A percentile compares a stretch with the other conserved stretches of the same genome.
phyloP scores from a whole-genome alignment of 1,140 invertebrate genomes.

The Choristoneura fumiferana region DNA sequence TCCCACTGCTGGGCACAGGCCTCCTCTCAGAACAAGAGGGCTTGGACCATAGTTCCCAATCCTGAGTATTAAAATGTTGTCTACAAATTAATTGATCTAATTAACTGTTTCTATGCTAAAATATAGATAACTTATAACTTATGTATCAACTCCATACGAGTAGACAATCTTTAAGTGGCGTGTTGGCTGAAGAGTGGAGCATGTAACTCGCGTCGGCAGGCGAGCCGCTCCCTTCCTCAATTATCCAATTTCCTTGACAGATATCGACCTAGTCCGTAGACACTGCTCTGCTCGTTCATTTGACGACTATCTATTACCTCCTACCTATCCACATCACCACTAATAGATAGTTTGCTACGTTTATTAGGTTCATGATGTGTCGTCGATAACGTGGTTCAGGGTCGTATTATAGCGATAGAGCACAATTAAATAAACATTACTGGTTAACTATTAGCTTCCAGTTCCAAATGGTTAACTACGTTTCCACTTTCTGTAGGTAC shows the following conservation, averaged over 20 bases:
- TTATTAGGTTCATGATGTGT: not conserved
- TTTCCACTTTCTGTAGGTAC: too few relatives aligned
- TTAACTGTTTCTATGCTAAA: too few relatives aligned
- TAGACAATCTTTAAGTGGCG: not conserved
- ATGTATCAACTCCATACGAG: too few relatives aligned
- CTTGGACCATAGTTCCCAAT: too few relatives aligned
- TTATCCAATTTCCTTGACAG: slow-evolving; percentile 66
- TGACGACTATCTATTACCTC: slow-evolving; percentile 23
- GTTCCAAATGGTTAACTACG: too few relatives aligned
- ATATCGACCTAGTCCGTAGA: slow-evolving; percentile 40
- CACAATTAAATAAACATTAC: not conserved
- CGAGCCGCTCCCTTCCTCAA: slow-evolving; percentile 61
- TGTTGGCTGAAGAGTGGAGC: slow-evolving; percentile 15
- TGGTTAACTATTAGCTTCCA: too few relatives aligned
- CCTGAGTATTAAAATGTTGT: too few relatives aligned
- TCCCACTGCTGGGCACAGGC: too few relatives aligned
- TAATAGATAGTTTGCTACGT: not conserved
- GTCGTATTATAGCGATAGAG: not conserved
- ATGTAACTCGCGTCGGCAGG: slow-evolving; percentile 24
- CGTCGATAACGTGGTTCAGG: not conserved
- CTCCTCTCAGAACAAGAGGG: too few relatives aligned
- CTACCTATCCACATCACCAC: slow-evolving; percentile 13
- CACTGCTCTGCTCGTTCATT: slow-evolving; percentile 22
- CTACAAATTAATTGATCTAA: too few relatives aligned
- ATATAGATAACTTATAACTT: too few relatives aligned